These are phyloP conservation scores for Rhagium mordax DNA, from an alignment of 2,888 invertebrate genomes.

Conservation along the genomic window DNA sequence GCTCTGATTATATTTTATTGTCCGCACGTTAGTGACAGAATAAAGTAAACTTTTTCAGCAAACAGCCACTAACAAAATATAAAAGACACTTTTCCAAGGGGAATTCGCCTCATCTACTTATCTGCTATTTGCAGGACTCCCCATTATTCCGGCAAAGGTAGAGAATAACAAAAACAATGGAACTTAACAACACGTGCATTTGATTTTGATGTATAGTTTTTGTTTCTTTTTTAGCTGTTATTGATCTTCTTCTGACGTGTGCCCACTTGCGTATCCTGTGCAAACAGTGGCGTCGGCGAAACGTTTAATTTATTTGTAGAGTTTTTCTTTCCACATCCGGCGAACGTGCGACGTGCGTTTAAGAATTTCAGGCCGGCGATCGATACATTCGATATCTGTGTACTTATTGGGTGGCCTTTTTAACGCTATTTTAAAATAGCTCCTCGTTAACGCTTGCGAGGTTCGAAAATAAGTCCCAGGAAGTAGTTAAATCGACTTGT, in stretches of 20 bases:
- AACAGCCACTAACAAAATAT: slow-evolving; percentile 9
- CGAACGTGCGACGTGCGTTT: not conserved
- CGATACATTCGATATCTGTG: not conserved
- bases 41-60: not conserved
- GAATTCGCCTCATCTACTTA: slow-evolving; percentile 40
- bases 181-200: slow-evolving; percentile 21
- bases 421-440: too few relatives aligned
- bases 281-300: not conserved
- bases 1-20: too few relatives aligned
- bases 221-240: slow-evolving; percentile 25
- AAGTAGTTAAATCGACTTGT: too few relatives aligned
- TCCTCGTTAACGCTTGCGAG: too few relatives aligned
- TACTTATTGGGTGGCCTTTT: not conserved
- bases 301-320: slow-evolving; percentile 1
- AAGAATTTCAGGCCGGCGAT: not conserved
- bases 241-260: slow-evolving; percentile 16
- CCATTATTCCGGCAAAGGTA: slow-evolving; percentile 37
- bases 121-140: slow-evolving; percentile 37
- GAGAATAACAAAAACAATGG: slow-evolving; percentile 33
- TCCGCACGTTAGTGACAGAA: too few relatives aligned
- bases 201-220: slow-evolving; percentile 34
- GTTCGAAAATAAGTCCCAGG: too few relatives aligned
- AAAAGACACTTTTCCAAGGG: slow-evolving; percentile 33
- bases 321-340: not conserved
- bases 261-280: slow-evolving; percentile 21